Evolutionary conservation across 2,797 vertebrate species (phyloP).

Genomic region (Triplophysa yarkandensis): DNA sequence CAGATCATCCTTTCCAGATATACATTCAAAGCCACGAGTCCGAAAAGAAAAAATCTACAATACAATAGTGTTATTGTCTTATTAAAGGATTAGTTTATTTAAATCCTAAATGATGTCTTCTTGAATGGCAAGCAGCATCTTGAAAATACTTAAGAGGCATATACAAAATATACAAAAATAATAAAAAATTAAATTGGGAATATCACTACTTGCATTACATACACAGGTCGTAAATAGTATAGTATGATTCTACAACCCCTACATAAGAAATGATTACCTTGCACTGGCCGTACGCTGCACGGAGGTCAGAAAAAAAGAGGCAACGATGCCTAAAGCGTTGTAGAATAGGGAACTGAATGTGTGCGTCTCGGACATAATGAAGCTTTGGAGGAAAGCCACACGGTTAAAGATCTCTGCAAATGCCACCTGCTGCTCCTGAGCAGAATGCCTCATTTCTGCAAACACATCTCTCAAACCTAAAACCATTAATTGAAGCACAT

Average conservation of each 20-base stretch:
- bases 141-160: neutral
- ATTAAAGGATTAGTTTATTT: neutral
- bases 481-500: neutral
- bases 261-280: conserved; percentile 64
- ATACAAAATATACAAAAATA: no score
- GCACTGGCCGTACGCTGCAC: conserved; percentile 75
- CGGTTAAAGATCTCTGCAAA: conserved; percentile 81
- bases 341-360: conserved; percentile 78
- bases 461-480: conserved; percentile 76
- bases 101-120: no score
- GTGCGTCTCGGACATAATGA: conserved; percentile 79
- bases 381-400: conserved; percentile 79
- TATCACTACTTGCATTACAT: neutral
- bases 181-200: neutral
- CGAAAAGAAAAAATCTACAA: conserved; percentile 72
- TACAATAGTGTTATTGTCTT: neutral
- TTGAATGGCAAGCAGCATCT: no score
- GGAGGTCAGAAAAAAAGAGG: conserved; percentile 75
- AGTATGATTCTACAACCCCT: neutral
- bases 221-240: neutral
- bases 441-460: conserved; percentile 72
- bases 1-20: conserved; percentile 78
- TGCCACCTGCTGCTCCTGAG: conserved; percentile 75
- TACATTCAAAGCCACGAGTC: conserved; percentile 75
- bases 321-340: conserved; percentile 72